These are phyloP conservation scores for Porites evermanni DNA, from an alignment of 92 coral and sea anemone genomes.

Conservation along the genomic window DNA sequence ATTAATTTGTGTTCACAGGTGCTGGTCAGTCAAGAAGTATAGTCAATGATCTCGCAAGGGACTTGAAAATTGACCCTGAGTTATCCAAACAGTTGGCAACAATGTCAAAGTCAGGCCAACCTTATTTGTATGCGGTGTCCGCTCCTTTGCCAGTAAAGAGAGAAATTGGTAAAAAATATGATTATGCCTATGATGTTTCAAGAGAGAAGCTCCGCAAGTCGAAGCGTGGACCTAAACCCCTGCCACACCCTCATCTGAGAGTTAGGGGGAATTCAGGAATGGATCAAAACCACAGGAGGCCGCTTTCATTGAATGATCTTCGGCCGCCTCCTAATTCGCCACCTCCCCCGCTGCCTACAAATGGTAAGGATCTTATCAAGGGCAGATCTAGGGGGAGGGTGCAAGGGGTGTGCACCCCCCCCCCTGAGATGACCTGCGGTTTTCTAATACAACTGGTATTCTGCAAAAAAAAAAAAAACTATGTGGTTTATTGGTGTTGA, in stretches of 20 bases:
- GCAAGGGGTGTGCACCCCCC: no score
- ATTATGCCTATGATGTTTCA: conserved; percentile 10
- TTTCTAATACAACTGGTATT: no score
- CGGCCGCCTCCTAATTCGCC: conserved; percentile 70
- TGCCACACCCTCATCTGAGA: conserved; percentile 21
- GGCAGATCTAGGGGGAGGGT: no score
- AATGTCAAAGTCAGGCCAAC: conserved; percentile 43
- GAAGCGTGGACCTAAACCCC: conserved; percentile 22
- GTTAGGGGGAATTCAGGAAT: neutral
- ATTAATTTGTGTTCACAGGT: conserved; percentile 37
- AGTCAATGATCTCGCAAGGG: conserved; percentile 72
- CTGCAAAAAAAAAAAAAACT: no score
- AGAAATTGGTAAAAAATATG: conserved; percentile 7
- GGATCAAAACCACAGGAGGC: conserved; percentile 46
- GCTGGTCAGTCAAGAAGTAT: conserved; percentile 69
- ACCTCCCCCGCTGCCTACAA: conserved; percentile 76
- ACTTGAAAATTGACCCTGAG: conserved; percentile 72
- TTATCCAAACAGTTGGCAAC: conserved; percentile 49
- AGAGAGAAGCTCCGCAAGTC: neutral
- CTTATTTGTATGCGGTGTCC: conserved; percentile 77
- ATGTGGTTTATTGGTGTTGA: no score
- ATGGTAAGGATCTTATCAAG: conserved; percentile 42
- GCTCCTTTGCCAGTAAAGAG: conserved; percentile 3
- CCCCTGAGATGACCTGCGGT: no score
- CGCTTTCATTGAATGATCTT: conserved; percentile 75